These are phyloP conservation scores for Temnothorax curvispinosus DNA, from an alignment of 1,140 invertebrate genomes.

Conservation along the genomic window DNA sequence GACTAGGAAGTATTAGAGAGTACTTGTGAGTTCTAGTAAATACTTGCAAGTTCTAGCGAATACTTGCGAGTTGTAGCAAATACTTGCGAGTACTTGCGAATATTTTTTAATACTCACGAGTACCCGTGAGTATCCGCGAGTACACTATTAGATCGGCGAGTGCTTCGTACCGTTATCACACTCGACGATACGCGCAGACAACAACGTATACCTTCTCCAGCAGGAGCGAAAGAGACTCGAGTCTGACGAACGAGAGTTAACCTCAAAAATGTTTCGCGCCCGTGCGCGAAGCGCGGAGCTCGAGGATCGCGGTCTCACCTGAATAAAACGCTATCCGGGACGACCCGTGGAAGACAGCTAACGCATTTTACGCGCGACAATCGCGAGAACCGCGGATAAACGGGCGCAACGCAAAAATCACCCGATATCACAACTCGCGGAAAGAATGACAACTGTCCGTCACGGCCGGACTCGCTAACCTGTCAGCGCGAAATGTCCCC, in stretches of 20 bases:
- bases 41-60: no score
- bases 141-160: not conserved
- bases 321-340: not conserved
- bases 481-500: not conserved
- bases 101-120: no score
- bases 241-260: slow-evolving; percentile 34
- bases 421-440: slow-evolving; percentile 27
- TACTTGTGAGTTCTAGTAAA: no score
- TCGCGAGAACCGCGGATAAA: slow-evolving; percentile 8
- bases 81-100: no score
- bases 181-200: not conserved
- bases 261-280: slow-evolving; percentile 25
- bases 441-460: slow-evolving; percentile 58
- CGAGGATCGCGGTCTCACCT: slow-evolving; percentile 31
- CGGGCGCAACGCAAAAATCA: slow-evolving; percentile 29
- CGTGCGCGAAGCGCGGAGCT: not conserved
- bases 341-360: not conserved
- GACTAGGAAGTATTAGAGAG: not conserved
- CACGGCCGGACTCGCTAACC: not conserved
- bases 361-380: slow-evolving; percentile 62
- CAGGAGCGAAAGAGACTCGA: slow-evolving; percentile 33
- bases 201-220: not conserved
- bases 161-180: not conserved
- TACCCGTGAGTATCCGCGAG: not conserved
- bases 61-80: no score